A percentile compares a stretch with the other conserved stretches of the same genome.
Conservation (phyloP, 2,113 vertebrate species). For the Andinoacara biseriatus region DNA sequence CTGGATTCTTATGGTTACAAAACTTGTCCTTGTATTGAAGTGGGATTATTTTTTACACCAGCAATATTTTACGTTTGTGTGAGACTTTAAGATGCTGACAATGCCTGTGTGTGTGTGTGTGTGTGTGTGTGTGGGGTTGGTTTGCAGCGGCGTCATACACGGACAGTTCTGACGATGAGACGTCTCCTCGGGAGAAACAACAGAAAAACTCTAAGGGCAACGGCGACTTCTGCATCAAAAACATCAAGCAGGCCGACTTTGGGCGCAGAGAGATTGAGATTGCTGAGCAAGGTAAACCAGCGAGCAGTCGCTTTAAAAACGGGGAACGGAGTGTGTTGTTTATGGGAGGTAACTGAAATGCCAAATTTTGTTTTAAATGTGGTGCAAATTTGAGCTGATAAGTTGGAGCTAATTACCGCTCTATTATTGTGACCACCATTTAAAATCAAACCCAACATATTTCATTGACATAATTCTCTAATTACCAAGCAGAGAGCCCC, state of each 20-base stretch:
- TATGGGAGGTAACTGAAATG: too few relatives aligned
- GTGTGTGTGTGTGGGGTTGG: neutral
- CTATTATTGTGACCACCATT: slow-evolving; percentile 23
- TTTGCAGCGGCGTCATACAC: slow-evolving; percentile 95
- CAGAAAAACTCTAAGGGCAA: slow-evolving; percentile 97
- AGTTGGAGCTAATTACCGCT: neutral
- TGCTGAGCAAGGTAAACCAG: slow-evolving; percentile 88
- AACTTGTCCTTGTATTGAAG: neutral
- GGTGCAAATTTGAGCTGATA: neutral
- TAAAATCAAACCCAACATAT: neutral
- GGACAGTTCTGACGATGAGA: slow-evolving; percentile 98
- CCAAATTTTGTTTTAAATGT: too few relatives aligned
- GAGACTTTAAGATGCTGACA: neutral
- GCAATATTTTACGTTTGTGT: neutral
- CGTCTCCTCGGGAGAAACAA: slow-evolving; percentile 96
- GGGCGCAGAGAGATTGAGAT: slow-evolving; percentile 98
- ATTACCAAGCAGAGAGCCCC: slow-evolving; percentile 20
- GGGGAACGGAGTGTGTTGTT: neutral
- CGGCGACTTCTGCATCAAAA: slow-evolving; percentile 97
- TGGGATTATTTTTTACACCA: neutral
- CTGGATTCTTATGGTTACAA: neutral
- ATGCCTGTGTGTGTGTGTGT: neutral
- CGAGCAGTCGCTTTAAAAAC: neutral
- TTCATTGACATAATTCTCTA: neutral
- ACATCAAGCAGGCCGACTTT: slow-evolving; percentile 97